These are phyloP conservation scores for Stichodactyla helianthus DNA, from an alignment of 64 coral and sea anemone species.

Conservation along the genomic window DNA sequence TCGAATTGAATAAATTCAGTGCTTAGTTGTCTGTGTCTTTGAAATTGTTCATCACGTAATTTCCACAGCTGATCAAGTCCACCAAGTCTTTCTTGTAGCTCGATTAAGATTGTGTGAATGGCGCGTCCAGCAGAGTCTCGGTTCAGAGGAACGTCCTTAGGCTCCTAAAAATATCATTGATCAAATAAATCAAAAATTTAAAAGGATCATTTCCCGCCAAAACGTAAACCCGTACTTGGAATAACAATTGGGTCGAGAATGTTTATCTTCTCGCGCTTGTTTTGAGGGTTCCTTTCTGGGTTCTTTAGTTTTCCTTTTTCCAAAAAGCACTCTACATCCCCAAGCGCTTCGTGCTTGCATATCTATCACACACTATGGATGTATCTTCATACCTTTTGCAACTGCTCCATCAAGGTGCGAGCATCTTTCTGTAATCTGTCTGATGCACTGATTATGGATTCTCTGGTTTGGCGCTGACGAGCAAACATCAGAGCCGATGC, in stretches of 20 bases:
- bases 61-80: conserved; percentile 85
- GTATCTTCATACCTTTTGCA: conserved; percentile 55
- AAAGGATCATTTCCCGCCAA: background rate
- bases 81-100: conserved; percentile 67
- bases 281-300: too few species aligned
- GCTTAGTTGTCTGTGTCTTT: conserved; percentile 71
- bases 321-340: background rate
- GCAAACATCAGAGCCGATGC: conserved; percentile 70
- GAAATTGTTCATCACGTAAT: conserved; percentile 68
- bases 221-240: too few species aligned
- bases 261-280: too few species aligned
- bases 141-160: conserved; percentile 58
- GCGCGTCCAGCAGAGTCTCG: conserved; percentile 67
- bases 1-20: conserved; percentile 97
- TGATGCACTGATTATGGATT: conserved; percentile 78
- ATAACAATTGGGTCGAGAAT: too few species aligned
- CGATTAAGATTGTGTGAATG: conserved; percentile 65
- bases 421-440: conserved; percentile 88
- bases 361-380: too few species aligned
- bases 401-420: conserved; percentile 67
- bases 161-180: conserved; percentile 49
- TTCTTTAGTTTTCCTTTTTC: background rate
- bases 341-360: too few species aligned
- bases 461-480: conserved; percentile 72
- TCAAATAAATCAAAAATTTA: conserved; percentile 18